These are phyloP conservation scores for Pitangus sulphuratus DNA, from an alignment of 2,797 vertebrate genomes.

Conservation along the genomic window DNA sequence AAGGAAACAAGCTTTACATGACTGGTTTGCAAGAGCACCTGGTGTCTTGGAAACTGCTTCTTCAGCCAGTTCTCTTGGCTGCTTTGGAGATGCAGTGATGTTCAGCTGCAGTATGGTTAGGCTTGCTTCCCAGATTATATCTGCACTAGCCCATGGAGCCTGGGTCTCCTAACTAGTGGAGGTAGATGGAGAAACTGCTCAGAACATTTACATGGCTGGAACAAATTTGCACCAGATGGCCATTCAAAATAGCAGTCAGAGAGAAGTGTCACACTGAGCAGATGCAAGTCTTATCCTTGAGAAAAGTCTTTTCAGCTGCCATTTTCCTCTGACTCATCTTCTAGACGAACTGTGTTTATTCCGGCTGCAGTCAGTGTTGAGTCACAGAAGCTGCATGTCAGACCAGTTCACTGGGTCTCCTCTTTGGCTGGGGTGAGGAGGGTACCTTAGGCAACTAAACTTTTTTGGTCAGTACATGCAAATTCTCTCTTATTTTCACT, in stretches of 20 bases:
- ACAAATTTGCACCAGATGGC: conserved; percentile 45
- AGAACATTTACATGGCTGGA: conserved; percentile 38
- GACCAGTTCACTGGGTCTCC: conserved; percentile 6
- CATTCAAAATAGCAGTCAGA: conserved; percentile 53
- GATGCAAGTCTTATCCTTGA: conserved; percentile 22
- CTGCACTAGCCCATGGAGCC: not conserved
- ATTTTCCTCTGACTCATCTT: conserved; percentile 56
- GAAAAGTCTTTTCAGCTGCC: conserved; percentile 39
- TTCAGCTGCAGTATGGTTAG: conserved; percentile 59
- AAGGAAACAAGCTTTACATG: conserved; percentile 8
- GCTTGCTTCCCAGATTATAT: conserved; percentile 56
- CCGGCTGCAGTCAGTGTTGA: not conserved
- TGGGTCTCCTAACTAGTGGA: conserved; percentile 8
- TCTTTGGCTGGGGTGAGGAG: not conserved
- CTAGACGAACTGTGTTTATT: conserved; percentile 1
- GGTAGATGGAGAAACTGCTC: conserved; percentile 25
- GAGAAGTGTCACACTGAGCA: conserved; percentile 41
- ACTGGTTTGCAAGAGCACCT: conserved; percentile 60
- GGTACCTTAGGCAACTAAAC: not conserved
- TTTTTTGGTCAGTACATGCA: not conserved
- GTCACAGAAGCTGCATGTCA: not conserved
- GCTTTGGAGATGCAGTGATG: conserved; percentile 1
- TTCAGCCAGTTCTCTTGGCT: conserved; percentile 52
- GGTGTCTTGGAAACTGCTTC: conserved; percentile 64
- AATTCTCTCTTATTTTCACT: not conserved